Base-by-base conservation (phyloP, 2,888 invertebrate species). In the Nomada flava region DNA sequence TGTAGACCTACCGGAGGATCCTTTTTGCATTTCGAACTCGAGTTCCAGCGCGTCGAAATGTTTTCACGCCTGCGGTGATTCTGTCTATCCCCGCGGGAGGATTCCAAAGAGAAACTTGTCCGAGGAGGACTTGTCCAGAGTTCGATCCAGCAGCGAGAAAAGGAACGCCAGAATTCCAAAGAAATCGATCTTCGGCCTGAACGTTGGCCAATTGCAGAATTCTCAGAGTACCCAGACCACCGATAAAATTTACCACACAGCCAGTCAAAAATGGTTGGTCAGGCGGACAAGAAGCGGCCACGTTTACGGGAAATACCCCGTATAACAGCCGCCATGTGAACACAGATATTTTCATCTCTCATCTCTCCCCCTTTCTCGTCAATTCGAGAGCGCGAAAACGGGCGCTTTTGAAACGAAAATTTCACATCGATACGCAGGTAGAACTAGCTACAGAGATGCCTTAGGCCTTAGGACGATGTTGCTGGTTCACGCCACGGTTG, bases 261-360 rank as follows among this genome's bases (percentile, higher is more conserved):
- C 13, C 4, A n/a, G 15, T 0, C 74, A 80, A 0, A 87, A 82
- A 42, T 91, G 91, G 91, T 23, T 91, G 57, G 76, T 91, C 20
- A 87, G 91, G 52, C 86, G 86, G 50, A 92, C 92, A 15, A 86
- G 92, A 44, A 92, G 92, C 68, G 92, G 92, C 2, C 89, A 88
- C 18, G 65, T 91, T 44, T 92, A 92, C 13, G 92, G 92, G 15
- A 90, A 89, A 78, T 92, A 92, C 83, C 89, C 89, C 5, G 50
- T 87, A 65, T 89, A 88, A 26, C 13, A 2, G 52, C 23, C 44
- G 18, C 9, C 5, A 18, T 26, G 7, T 29, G 26, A 59, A 60
- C 36, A 7, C 36, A 7, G 36, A 36, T 36, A 36, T 10, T 15
- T 47, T 15, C 47, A 15, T 52, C 23, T 42, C 3, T 13, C 13